phyloP scores from a whole-genome alignment of 2,113 vertebrate species.

The Triplophysa rosa region DNA sequence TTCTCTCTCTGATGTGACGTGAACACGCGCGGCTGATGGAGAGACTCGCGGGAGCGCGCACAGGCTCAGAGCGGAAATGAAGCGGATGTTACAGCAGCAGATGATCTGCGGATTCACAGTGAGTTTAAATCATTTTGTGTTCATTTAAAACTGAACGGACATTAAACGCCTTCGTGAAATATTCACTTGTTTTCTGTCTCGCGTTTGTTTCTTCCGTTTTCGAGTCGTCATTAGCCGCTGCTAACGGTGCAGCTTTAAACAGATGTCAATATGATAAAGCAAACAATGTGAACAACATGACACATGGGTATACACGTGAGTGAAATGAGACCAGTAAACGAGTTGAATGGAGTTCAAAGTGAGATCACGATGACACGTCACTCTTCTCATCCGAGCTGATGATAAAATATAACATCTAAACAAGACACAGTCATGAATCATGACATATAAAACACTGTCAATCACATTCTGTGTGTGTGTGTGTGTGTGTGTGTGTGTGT shows the following conservation, averaged over 20 bases:
- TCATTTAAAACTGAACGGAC: background rate
- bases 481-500: too few relatives aligned
- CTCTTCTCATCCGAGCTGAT: too few relatives aligned
- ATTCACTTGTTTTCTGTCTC: background rate
- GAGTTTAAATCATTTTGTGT: background rate
- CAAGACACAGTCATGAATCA: background rate
- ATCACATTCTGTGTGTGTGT: background rate
- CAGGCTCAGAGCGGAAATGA: conserved; percentile 9
- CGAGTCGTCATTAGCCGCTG: background rate
- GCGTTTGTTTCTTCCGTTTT: background rate
- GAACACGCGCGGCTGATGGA: background rate
- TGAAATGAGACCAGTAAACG: too few relatives aligned
- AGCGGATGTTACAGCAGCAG: background rate
- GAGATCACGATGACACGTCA: too few relatives aligned
- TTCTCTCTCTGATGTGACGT: too few relatives aligned
- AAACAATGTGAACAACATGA: background rate
- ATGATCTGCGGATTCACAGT: conserved; percentile 1
- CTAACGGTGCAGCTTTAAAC: too few relatives aligned
- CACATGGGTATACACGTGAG: too few relatives aligned
- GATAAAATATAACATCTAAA: too few relatives aligned
- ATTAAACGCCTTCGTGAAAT: background rate
- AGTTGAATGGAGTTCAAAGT: too few relatives aligned
- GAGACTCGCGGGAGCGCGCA: background rate
- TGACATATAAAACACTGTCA: background rate
- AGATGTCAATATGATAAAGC: too few relatives aligned